These are phyloP conservation scores for Drosophila santomea DNA, from an alignment of 1,140 invertebrate species.

Conservation along the genomic window DNA sequence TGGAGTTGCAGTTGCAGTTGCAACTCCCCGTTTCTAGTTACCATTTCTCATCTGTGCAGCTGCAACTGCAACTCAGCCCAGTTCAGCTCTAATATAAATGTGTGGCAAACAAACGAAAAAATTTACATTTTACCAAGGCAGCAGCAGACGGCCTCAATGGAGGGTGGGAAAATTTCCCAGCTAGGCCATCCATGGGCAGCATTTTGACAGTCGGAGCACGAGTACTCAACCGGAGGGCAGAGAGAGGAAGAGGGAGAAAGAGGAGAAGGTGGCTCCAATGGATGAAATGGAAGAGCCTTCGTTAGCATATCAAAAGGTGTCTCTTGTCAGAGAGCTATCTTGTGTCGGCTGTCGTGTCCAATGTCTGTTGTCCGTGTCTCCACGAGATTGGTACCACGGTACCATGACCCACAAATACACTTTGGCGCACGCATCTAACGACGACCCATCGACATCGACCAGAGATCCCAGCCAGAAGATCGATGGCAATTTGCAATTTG, in stretches of 20 bases:
- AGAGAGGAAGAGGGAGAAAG: no score
- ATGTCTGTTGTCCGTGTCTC: slow-evolving; percentile 21
- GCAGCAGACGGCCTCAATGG: slow-evolving; percentile 66
- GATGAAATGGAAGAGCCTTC: slow-evolving; percentile 39
- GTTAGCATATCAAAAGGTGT: slow-evolving; percentile 82
- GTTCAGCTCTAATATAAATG: slow-evolving; percentile 74
- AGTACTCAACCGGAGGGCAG: neutral
- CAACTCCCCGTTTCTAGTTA: slow-evolving; percentile 30
- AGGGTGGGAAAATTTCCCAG: slow-evolving; percentile 77
- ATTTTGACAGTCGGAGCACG: slow-evolving; percentile 70
- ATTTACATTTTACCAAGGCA: slow-evolving; percentile 75
- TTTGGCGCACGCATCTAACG: slow-evolving; percentile 73
- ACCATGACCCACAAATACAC: slow-evolving; percentile 80
- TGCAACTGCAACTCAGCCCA: slow-evolving; percentile 26
- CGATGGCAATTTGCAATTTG: slow-evolving; percentile 73
- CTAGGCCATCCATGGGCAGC: slow-evolving; percentile 55
- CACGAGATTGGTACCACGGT: slow-evolving; percentile 54
- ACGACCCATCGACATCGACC: slow-evolving; percentile 51
- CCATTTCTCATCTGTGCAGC: slow-evolving; percentile 34
- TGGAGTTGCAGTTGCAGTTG: slow-evolving; percentile 27
- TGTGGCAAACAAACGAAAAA: slow-evolving; percentile 56
- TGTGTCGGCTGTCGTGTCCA: slow-evolving; percentile 64
- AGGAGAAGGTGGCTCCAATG: slow-evolving; percentile 1
- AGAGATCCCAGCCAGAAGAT: slow-evolving; percentile 44
- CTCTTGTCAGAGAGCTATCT: slow-evolving; percentile 71